Conservation (phyloP, 2,797 vertebrate species). For the Varecia variegata region DNA sequence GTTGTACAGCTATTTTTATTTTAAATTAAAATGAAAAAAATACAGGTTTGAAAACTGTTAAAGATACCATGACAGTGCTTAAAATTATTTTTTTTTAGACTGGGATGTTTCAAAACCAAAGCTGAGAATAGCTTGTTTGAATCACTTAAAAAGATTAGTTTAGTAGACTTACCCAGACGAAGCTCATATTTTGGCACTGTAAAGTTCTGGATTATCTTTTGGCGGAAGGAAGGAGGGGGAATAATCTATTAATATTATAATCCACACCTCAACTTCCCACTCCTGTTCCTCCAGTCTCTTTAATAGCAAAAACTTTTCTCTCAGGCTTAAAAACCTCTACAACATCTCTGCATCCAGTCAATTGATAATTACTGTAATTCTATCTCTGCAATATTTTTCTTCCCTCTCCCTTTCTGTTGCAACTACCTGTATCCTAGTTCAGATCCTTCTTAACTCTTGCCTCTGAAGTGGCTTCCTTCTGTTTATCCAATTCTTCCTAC, state of each 20-base stretch:
- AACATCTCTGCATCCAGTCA: neutral
- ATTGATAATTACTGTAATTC: neutral
- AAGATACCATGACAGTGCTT: neutral
- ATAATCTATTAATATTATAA: neutral
- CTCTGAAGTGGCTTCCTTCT: conserved; percentile 25
- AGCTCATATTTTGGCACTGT: neutral
- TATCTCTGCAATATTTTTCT: neutral
- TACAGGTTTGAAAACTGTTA: conserved; percentile 28
- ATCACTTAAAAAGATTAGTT: conserved; percentile 3
- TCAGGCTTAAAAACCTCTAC: conserved; percentile 21
- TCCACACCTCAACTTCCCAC: neutral
- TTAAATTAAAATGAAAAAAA: conserved; percentile 41
- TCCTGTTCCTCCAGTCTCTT: neutral
- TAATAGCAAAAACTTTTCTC: neutral
- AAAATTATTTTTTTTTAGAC: neutral
- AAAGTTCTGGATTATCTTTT: neutral
- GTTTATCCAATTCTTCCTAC: neutral
- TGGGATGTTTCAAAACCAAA: conserved; percentile 13
- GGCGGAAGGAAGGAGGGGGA: neutral
- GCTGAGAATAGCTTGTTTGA: conserved; percentile 7
- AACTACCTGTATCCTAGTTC: neutral
- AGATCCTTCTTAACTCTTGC: conserved; percentile 5
- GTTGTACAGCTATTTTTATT: neutral
- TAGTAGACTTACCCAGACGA: neutral
- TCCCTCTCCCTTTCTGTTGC: neutral